A percentile compares a stretch with the other conserved stretches of the same genome.
phyloP scores from a whole-genome alignment of 35 echinoderm and acorn worm species.

The Stichopus chloronotus region DNA sequence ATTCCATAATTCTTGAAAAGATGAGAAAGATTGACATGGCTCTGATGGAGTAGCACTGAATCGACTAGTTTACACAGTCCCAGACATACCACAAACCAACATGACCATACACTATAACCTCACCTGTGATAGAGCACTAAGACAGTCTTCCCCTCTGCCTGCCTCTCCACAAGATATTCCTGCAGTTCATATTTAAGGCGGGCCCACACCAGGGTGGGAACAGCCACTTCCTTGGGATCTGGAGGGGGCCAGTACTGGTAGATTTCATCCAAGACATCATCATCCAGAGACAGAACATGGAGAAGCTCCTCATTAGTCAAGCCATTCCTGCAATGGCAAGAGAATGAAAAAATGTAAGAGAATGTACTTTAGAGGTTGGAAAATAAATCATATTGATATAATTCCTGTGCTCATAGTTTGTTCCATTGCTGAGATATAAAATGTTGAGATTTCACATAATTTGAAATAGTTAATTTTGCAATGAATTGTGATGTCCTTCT shows the following conservation, averaged over 20 bases:
- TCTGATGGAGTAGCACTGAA: neutral
- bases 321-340: constrained; percentile 68
- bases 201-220: constrained; percentile 84
- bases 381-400: too few relatives aligned
- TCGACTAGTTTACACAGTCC: too few relatives aligned
- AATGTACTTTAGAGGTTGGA: too few relatives aligned
- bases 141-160: constrained; percentile 83
- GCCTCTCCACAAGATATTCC: constrained; percentile 90
- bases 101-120: neutral
- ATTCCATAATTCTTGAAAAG: neutral
- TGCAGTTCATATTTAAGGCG: constrained; percentile 86
- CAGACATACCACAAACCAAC: too few relatives aligned
- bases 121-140: constrained; percentile 95
- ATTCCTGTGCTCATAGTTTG: too few relatives aligned
- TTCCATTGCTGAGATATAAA: too few relatives aligned
- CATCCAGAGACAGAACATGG: constrained; percentile 86
- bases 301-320: constrained; percentile 77
- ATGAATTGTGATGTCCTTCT: too few relatives aligned
- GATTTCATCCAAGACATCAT: constrained; percentile 95
- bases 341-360: too few relatives aligned
- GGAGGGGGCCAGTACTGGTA: constrained; percentile 95
- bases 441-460: too few relatives aligned
- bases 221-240: constrained; percentile 65
- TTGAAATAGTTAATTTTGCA: too few relatives aligned
- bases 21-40: neutral